Evolutionary conservation across 2,113 vertebrate genomes (phyloP), one percentile per base, ranked within the genome.

Genomic region (Periophthalmus modestus): DNA sequence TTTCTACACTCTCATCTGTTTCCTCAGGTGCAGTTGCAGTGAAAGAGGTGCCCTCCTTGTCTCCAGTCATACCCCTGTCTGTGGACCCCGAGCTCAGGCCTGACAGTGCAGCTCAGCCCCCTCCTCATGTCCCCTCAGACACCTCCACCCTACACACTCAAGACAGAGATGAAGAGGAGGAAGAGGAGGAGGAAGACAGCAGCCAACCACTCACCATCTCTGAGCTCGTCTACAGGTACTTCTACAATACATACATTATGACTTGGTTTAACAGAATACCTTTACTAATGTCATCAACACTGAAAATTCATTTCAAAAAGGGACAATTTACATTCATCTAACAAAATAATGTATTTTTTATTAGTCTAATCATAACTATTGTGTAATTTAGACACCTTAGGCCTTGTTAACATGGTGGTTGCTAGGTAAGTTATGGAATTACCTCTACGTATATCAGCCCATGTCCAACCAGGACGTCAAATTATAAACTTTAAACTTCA

Each of bases 181-280:
- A 75, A 68, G 58, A 57, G 68, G 92, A 70, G 18, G 92, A 94
- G 19, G 82, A 89, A 67, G 93, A 95, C 1, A 92, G 87, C 79
- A 92, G 93, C 4, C 93, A 95, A 1, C 89, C 94, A 11, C 91
- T 96, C 81, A 97, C 95, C 48, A 98, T 99, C 74, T 98, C 98
- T 33, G 98, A 99, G 91, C 89, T 96, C 39, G 87, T 89, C 0
- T 99, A 98, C 92, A 92, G 86, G 91, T 92, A 28, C 23, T 6
- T 23, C 19, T 9, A 57, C n/a, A 57, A 23, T 2, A 43, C 39
- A 43, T 10, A 2, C 28, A 28, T 28, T 28, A 28, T 28, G 28
- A 28, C 28, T 28, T 28, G 28, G 28, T n/a, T n/a, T n/a, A n/a
- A n/a, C n/a, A n/a, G n/a, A n/a, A n/a, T n/a, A n/a, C n/a, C n/a